Evolutionary conservation across 2,797 vertebrate species (phyloP).

Genomic region (Halcyon badia): DNA sequence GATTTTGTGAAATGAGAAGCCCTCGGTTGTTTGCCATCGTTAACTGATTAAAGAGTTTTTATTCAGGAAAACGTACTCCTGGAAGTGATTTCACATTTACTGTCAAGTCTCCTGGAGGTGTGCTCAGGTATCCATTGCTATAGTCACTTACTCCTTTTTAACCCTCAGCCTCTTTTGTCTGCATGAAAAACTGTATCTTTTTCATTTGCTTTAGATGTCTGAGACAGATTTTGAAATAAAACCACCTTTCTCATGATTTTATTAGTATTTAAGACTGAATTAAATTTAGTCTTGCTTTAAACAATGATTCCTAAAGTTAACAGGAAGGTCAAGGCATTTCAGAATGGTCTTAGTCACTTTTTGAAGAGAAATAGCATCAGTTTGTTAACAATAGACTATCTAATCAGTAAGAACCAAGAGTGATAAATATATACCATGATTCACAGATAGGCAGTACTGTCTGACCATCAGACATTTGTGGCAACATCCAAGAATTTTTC

Average conservation of each 20-base stretch:
- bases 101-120: neutral
- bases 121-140: neutral
- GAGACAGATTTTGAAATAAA: neutral
- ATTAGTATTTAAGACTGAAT: neutral
- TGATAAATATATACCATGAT: neutral
- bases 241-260: neutral
- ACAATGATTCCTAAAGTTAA: neutral
- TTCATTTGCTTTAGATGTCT: neutral
- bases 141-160: neutral
- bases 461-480: neutral
- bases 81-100: neutral
- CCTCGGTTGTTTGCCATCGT: neutral
- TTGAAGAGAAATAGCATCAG: neutral
- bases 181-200: neutral
- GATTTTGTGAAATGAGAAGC: neutral
- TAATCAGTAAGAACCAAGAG: neutral
- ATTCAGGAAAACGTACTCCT: neutral
- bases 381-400: neutral
- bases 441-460: neutral
- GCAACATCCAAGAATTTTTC: neutral
- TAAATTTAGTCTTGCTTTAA: neutral
- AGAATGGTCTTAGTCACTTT: neutral
- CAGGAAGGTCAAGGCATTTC: neutral
- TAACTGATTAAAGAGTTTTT: neutral
- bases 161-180: neutral